Conservation (phyloP, 2,888 invertebrate species). For the Spisula solida region DNA sequence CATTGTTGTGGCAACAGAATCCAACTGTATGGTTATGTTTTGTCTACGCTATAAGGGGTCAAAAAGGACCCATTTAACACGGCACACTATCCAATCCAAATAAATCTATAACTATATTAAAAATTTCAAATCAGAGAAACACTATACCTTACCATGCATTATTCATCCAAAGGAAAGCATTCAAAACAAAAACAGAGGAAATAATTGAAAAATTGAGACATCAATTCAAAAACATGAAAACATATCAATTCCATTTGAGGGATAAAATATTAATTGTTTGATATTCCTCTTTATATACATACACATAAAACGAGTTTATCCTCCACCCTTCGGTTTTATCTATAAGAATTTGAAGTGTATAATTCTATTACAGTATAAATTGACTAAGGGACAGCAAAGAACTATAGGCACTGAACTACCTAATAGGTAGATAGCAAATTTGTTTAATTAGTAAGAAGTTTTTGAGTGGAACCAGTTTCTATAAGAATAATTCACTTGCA, state of each 20-base stretch:
- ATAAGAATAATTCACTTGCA: no score
- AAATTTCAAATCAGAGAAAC: neutral
- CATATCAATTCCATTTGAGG: neutral
- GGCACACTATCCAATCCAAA: neutral
- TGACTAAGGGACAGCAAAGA: neutral
- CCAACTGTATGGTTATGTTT: no score
- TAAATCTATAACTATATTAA: neutral
- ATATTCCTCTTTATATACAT: no score
- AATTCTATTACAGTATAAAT: neutral
- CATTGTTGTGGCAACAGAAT: no score
- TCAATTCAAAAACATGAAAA: neutral
- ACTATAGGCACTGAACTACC: neutral
- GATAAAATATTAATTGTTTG: no score
- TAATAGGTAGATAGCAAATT: no score
- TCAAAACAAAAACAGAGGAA: neutral
- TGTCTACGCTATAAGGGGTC: no score
- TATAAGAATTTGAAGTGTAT: neutral
- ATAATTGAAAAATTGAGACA: neutral
- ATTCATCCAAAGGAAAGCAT: constrained; percentile 10
- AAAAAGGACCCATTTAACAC: no score
- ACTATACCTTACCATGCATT: neutral
- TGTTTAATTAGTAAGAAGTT: no score
- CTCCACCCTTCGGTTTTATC: no score
- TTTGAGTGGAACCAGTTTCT: no score
- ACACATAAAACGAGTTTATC: no score